Base-by-base conservation (phyloP, 2,113 vertebrate species). In the Chloropsis cyanopogon region DNA sequence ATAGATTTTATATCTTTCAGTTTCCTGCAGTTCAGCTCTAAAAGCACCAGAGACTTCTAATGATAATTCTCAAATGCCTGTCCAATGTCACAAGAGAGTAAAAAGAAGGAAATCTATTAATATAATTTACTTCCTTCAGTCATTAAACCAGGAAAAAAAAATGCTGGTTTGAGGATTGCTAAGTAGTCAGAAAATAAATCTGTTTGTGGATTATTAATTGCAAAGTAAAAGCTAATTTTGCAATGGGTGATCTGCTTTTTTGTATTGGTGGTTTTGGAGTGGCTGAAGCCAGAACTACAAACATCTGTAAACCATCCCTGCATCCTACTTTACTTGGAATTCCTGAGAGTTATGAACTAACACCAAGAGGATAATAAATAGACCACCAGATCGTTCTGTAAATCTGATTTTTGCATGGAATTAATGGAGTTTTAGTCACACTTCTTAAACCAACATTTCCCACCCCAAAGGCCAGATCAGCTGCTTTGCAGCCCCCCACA, bases 171-270 rank as follows among this genome's bases (percentile, higher is more conserved):
- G 86, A 65, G 75, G 65, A 53, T 53, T 87, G 57, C 15, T 76
- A 65, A 44, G 23, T 12, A 61, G 52, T 68, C 50, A 76, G 80
- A 76, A 49, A 65, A 53, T 57, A 94, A 93, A 93, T 63, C n/a
- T 72, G 46, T 52, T 86, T 42, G 49, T 47, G 64, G 46, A 25
- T 82, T 93, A 90, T 60, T 94, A 68, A 89, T 41, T 82, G 37
- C 42, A 71, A 84, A 80, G 33, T 23, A 63, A 89, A 88, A 86
- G 41, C 50, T 11, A 24, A 7, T 76, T 80, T 93, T 63, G n/a
- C n/a, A 60, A 5, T 22, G 57, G 59, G 23, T 37, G 85, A 78
- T 39, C 42, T 88, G 79, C 29, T 60, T 41, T 41, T 80, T 82
- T 41, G 49, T 72, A 2, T 14, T 31, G 69, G 24, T 76, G 68